Base-by-base conservation (phyloP, 2,797 vertebrate genomes). In the Pseudopleuronectes americanus region DNA sequence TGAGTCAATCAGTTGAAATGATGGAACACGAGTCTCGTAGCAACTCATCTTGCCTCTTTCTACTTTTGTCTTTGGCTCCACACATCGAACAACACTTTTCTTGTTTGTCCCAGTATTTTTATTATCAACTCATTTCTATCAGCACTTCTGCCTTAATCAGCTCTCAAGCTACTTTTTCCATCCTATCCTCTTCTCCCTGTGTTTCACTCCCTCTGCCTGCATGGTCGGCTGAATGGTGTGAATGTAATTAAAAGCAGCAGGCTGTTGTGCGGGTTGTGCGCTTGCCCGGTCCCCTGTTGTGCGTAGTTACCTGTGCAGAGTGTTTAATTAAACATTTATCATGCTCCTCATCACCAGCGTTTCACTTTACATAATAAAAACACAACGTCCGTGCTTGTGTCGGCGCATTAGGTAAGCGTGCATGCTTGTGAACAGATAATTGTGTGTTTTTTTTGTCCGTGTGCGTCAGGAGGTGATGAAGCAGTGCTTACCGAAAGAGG, bases 221-320 rank as follows among this genome's bases (percentile, higher is more conserved):
- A 51, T 72, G 80, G 41, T 64, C 24, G 57, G 65, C 19, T 80
- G 78, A 73, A 74, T 71, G 76, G 80, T 74, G 84, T 71, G 70
- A 75, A 47, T 76, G 82, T 84, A 88, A 92, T 90, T 91, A 90
- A 87, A 91, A 87, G 66, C 88, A 91, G 85, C 83, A 24, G 80
- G 86, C 65, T 72, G 53, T 75, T 80, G 71, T 80, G 65, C 65
- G 71, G 61, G 82, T 52, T 68, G 54, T 71, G 74, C 76, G 65
- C 76, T 83, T 58, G 59, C 76, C 57, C 65, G 80, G 45, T 80
- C 78, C 80, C 84, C 88, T 57, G 77, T 65, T 88, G 86, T 81
- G 79, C 68, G 64, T 68, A 65, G 61, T 69, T 76, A 66, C 68
- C 54, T 68, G 68, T 83, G 72, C 69, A 45, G 69, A 74, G 74